phyloP scores from a whole-genome alignment of 2,888 invertebrate species.

The Trichogramma dendrolimi region DNA sequence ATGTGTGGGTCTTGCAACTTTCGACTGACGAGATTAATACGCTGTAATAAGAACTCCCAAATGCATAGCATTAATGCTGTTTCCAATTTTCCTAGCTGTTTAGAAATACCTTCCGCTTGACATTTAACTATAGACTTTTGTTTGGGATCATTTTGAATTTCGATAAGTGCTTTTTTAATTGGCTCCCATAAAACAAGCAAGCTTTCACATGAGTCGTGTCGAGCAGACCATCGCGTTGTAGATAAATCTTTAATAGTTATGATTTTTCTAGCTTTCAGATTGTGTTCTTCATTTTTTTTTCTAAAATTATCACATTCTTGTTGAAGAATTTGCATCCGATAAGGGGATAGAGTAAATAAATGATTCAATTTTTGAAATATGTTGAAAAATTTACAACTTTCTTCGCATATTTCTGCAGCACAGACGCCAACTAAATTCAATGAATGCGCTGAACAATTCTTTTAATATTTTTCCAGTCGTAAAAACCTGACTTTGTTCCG shows the following conservation, averaged over 20 bases:
- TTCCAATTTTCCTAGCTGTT: conserved; percentile 13
- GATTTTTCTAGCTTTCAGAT: too few relatives aligned
- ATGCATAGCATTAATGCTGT: conserved; percentile 16
- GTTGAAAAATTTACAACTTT: conserved; percentile 24
- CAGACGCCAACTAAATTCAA: conserved; percentile 33
- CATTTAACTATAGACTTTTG: conserved; percentile 18
- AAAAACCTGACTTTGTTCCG: conserved; percentile 22
- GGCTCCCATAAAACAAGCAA: conserved; percentile 12
- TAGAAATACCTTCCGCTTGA: conserved; percentile 20
- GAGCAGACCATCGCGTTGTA: conserved; percentile 24
- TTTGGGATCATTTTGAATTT: conserved; percentile 19
- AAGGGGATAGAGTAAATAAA: conserved; percentile 34
- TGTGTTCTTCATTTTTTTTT: too few relatives aligned
- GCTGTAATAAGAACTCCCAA: conserved; percentile 19
- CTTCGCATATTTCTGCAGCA: conserved; percentile 31
- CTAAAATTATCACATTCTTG: neutral
- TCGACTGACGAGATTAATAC: conserved; percentile 20
- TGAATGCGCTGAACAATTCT: conserved; percentile 33
- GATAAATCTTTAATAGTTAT: conserved; percentile 21
- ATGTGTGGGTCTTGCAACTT: conserved; percentile 13
- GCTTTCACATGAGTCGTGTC: conserved; percentile 22
- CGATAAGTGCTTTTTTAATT: conserved; percentile 10
- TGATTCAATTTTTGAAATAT: conserved; percentile 34
- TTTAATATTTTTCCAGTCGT: conserved; percentile 27
- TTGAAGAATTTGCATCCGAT: conserved; percentile 29